These are phyloP conservation scores for Drosophila merina DNA, from an alignment of 2,888 invertebrate species.

Conservation along the genomic window DNA sequence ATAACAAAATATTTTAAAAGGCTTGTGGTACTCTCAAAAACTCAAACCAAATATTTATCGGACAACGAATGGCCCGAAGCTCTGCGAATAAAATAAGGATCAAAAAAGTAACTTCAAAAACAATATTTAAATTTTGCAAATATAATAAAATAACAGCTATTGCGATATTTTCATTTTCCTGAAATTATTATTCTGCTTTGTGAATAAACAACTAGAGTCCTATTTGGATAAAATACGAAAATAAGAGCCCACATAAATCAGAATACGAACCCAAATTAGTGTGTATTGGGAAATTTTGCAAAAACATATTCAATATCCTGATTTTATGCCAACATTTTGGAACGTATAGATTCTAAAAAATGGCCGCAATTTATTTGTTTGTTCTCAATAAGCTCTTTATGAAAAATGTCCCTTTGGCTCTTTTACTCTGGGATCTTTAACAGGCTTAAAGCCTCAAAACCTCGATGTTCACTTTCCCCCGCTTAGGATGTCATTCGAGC, in stretches of 20 bases:
- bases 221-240: background rate
- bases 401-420: slow-evolving; percentile 4
- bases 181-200: background rate
- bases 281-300: background rate
- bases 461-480: slow-evolving; percentile 2
- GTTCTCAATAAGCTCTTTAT: slow-evolving; percentile 9
- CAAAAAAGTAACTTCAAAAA: background rate
- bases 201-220: background rate
- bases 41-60: slow-evolving; percentile 1
- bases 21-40: background rate
- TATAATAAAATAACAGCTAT: background rate
- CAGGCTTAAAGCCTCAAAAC: slow-evolving; percentile 23
- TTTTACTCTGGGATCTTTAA: slow-evolving; percentile 11
- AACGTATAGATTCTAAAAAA: background rate
- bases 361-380: background rate
- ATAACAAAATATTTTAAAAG: background rate
- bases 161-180: background rate
- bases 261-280: background rate
- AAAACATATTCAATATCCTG: background rate
- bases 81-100: background rate
- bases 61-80: background rate
- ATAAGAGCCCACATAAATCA: background rate
- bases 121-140: background rate
- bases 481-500: slow-evolving; percentile 21
- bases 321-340: background rate